Evolutionary conservation across 2,888 invertebrate species (phyloP).

Genomic region (Anoplius nigerrimus): DNA sequence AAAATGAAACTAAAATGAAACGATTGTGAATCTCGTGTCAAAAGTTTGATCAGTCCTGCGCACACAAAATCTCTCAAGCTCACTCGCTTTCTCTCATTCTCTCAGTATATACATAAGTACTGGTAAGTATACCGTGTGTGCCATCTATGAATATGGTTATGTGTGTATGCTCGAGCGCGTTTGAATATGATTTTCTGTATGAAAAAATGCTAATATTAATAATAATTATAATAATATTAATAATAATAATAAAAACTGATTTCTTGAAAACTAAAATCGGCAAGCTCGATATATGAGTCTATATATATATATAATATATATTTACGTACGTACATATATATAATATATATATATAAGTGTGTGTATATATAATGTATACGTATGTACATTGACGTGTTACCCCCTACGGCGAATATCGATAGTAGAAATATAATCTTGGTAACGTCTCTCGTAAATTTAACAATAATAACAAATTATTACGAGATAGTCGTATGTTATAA

Average conservation of each 20-base stretch:
- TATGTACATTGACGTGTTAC: conserved; percentile 37
- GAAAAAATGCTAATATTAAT: conserved; percentile 3
- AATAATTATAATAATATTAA: not conserved
- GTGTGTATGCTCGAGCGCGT: conserved; percentile 29
- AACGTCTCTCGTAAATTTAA: conserved; percentile 72
- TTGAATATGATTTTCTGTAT: not conserved
- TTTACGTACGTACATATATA: too few relatives aligned
- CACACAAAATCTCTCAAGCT: conserved; percentile 35
- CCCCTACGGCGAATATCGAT: conserved; percentile 61
- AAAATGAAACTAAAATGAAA: conserved; percentile 47
- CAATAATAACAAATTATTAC: conserved; percentile 72
- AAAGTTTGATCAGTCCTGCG: conserved; percentile 46
- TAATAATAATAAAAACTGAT: conserved; percentile 13
- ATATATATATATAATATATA: too few relatives aligned
- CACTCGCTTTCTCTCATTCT: too few relatives aligned
- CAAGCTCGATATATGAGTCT: conserved; percentile 32
- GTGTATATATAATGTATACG: conserved; percentile 12
- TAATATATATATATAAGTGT: not conserved
- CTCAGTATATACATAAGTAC: conserved; percentile 53
- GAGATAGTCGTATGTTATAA: conserved; percentile 61
- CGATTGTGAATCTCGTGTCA: conserved; percentile 49
- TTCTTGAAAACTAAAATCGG: conserved; percentile 35
- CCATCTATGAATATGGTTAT: conserved; percentile 24
- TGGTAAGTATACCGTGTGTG: conserved; percentile 31
- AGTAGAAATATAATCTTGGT: conserved; percentile 73